These are phyloP conservation scores for Sesamia nonagrioides DNA, from an alignment of 1,140 invertebrate species.

Conservation along the genomic window DNA sequence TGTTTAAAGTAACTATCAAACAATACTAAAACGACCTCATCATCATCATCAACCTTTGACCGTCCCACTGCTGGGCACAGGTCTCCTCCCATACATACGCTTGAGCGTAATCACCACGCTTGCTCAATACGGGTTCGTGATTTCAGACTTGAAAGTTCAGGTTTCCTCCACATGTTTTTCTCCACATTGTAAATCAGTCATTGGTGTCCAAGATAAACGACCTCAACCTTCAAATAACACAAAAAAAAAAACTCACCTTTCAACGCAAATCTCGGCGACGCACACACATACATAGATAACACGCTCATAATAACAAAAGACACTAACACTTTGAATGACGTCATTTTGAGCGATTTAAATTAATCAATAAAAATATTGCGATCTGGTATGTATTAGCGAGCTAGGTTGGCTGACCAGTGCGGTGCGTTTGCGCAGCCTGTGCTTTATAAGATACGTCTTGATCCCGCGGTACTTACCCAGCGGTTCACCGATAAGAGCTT, in stretches of 20 bases:
- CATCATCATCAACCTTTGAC: too few species aligned
- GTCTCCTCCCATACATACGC: too few species aligned
- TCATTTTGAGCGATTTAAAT: constrained; percentile 6
- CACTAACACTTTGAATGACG: constrained; percentile 2
- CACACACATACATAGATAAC: not conserved
- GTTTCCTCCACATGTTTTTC: too few species aligned
- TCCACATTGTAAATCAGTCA: too few species aligned
- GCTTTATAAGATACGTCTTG: constrained; percentile 24
- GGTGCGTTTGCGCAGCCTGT: not conserved
- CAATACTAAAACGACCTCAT: not conserved
- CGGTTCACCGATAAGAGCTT: constrained; percentile 13
- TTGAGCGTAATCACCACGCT: too few species aligned
- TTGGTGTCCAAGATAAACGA: too few species aligned
- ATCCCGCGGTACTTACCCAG: constrained; percentile 25
- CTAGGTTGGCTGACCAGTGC: not conserved
- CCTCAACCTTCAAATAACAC: not conserved
- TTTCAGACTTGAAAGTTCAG: too few species aligned
- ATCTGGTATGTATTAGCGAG: not conserved
- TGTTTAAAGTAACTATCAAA: too few species aligned
- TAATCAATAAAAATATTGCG: too few species aligned
- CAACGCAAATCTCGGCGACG: not conserved
- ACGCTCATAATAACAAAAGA: not conserved
- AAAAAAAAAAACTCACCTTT: constrained; percentile 10
- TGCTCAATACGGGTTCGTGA: too few species aligned
- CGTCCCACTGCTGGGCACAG: too few species aligned